Base-by-base conservation (phyloP, 2,113 vertebrate genomes). In the Labrus mixtus region DNA sequence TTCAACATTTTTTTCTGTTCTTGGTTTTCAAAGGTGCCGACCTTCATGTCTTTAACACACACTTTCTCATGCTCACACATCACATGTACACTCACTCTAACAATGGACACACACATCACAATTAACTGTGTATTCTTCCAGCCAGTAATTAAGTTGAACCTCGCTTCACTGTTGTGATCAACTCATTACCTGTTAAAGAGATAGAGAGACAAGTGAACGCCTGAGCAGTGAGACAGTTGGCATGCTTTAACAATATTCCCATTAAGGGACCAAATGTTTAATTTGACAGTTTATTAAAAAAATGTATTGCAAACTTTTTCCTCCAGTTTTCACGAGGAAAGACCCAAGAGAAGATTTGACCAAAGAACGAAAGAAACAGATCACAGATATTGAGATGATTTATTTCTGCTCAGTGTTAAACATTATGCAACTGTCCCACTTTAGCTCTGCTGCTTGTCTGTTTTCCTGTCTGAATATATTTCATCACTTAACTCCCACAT, bases 81-180 rank as follows among this genome's bases (percentile, higher is more conserved):
- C 23, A 61, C 63, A 29, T n/a, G 2, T 12, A 68, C 73, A 74
- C 63, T 19, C 50, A 65, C 73, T 6, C 29, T 45, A 3, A 43
- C 10, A 46, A 13, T 68, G 46, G 78, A 68, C 57, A 64, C 59
- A 50, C 76, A 73, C 53, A 79, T 67, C 50, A 69, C 53, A 70
- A 48, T 85, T 87, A 86, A 87, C 82, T 79, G 45, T 63, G 79
- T 73, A 78, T 76, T 82, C 36, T 69, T 33, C 3, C 6, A 33
- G 86, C 86, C 76, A 87, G 81, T 87, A 89, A 89, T 92, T 87
- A 90, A 79, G 68, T 76, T 51, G 63, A 83, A 78, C 63, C 78
- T 58, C 20, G 69, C 72, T 68, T 91, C 68, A 68, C 53, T 83
- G 78, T 80, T 83, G 69, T 81, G 72, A 90, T 87, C 69, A 76